These are phyloP conservation scores for Oncorhynchus nerka DNA, from an alignment of 2,113 vertebrate species.

Conservation along the genomic window DNA sequence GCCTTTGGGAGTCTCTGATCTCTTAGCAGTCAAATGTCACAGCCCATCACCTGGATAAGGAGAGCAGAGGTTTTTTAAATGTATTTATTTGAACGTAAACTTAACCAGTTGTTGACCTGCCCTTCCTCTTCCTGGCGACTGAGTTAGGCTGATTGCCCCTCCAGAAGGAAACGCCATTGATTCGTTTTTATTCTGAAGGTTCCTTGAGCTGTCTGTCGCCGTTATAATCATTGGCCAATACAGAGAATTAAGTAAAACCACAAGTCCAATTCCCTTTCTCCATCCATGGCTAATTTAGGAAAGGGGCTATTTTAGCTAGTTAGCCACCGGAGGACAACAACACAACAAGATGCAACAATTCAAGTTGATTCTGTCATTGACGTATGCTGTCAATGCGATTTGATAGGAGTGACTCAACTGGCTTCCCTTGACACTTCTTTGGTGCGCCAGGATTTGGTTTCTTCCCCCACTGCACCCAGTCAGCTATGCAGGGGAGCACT, in stretches of 20 bases:
- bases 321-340: no score
- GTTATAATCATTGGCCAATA: no score
- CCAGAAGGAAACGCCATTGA: neutral
- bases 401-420: no score
- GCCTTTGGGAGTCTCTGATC: neutral
- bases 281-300: no score
- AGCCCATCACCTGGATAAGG: neutral
- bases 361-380: no score
- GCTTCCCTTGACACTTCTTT: no score
- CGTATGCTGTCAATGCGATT: no score
- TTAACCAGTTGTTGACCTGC: neutral
- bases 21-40: neutral
- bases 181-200: neutral
- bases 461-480: neutral
- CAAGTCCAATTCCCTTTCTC: no score
- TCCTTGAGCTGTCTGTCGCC: neutral
- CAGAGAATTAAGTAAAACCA: no score
- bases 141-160: neutral
- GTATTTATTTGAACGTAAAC: neutral
- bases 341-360: no score
- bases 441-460: slow-evolving; percentile 3
- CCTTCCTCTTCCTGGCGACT: neutral
- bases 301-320: no score
- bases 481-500: neutral
- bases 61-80: neutral